Conservation (phyloP, 2,113 vertebrate species). For the Callipepla squamata region DNA sequence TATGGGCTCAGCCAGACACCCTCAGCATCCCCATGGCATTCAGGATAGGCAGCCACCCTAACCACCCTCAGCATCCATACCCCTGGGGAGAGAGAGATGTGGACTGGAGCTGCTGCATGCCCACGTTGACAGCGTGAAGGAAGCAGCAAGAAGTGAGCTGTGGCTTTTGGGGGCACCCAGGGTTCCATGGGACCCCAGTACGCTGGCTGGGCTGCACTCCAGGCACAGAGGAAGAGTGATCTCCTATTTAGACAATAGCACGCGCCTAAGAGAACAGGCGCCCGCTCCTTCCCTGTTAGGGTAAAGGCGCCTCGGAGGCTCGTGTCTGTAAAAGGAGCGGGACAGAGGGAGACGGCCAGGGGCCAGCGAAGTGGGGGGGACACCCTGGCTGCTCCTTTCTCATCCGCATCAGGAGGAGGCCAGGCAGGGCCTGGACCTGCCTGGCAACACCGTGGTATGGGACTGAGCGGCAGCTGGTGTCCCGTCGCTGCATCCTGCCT, state of each 20-base stretch:
- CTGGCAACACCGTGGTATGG: neutral
- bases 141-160: fast-evolving
- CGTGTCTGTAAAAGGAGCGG: conserved; percentile 63
- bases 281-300: conserved; percentile 58
- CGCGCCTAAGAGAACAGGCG: neutral
- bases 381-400: neutral
- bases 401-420: neutral
- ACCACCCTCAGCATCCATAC: neutral
- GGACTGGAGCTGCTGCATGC: neutral
- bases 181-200: neutral
- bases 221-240: neutral
- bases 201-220: neutral
- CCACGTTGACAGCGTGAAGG: neutral
- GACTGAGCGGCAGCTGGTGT: neutral
- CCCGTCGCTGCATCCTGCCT: fast-evolving
- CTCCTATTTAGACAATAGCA: conserved; percentile 65
- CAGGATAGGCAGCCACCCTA: neutral
- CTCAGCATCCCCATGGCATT: neutral
- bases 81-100: neutral
- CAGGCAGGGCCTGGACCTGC: neutral
- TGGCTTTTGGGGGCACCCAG: neutral
- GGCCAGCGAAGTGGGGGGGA: conserved; percentile 47
- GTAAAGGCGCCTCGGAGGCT: conserved; percentile 50
- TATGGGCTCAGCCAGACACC: neutral
- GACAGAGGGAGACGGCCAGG: conserved; percentile 2